phyloP scores from a whole-genome alignment of 2,797 vertebrate species.

The Myoxocephalus aenaeus region DNA sequence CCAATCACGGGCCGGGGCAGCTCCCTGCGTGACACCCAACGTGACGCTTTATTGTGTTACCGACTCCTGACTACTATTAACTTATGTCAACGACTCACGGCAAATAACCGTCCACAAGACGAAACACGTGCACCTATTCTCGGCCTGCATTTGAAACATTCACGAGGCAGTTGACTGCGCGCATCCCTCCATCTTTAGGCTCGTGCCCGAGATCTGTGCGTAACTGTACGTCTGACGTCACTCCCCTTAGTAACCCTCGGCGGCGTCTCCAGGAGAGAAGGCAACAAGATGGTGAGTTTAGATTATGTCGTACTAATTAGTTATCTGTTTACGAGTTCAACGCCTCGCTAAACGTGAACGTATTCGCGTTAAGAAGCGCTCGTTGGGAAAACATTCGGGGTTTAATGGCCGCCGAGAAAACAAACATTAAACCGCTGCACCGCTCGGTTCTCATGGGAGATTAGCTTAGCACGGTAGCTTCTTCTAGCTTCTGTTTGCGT shows the following conservation, averaged over 20 bases:
- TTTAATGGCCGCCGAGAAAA: slow-evolving; percentile 22
- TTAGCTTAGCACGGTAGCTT: slow-evolving; percentile 80
- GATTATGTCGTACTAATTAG: slow-evolving; percentile 59
- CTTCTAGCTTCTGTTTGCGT: slow-evolving; percentile 54
- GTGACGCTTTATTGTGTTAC: background rate
- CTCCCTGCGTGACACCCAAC: slow-evolving; percentile 34
- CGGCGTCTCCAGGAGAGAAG: slow-evolving; percentile 85
- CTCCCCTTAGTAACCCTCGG: slow-evolving; percentile 84
- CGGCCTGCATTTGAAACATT: too few relatives aligned
- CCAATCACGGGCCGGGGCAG: slow-evolving; percentile 76
- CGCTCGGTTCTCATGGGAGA: slow-evolving; percentile 74
- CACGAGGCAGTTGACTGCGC: background rate
- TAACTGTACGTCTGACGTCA: slow-evolving; percentile 79
- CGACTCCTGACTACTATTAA: too few relatives aligned
- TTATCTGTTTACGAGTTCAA: slow-evolving; percentile 14
- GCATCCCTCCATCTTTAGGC: slow-evolving; percentile 18
- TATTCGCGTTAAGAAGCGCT: background rate
- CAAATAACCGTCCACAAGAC: too few relatives aligned
- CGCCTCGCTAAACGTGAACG: accelerated
- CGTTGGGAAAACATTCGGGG: accelerated
- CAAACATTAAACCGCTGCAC: slow-evolving; percentile 32
- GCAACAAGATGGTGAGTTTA: slow-evolving; percentile 88
- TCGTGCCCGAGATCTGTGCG: slow-evolving; percentile 13
- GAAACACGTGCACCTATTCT: background rate
- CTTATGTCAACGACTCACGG: too few relatives aligned